Percentiles rank a stretch among this genome's conserved stretches.
These are phyloP conservation scores for Gadus macrocephalus DNA, from an alignment of 2,113 vertebrate genomes.

Conservation along the genomic window DNA sequence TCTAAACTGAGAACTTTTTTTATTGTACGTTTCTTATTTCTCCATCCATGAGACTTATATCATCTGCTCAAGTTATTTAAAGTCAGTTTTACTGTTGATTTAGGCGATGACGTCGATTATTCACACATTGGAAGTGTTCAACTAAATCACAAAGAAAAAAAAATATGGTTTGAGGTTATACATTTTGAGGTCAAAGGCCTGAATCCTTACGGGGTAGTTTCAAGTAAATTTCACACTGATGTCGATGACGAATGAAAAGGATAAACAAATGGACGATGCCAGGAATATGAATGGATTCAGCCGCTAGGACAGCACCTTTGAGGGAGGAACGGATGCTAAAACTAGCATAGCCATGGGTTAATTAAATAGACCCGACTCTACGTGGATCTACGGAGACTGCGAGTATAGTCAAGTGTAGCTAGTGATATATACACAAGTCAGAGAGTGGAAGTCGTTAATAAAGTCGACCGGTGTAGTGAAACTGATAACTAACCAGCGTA, in stretches of 20 bases:
- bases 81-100: slow-evolving; percentile 28
- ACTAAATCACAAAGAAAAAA: slow-evolving; percentile 27
- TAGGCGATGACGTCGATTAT: slow-evolving; percentile 24
- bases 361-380: slow-evolving; percentile 36
- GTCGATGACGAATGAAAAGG: slow-evolving; percentile 28
- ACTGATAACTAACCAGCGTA: no score
- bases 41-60: slow-evolving; percentile 57
- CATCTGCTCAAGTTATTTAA: slow-evolving; percentile 38
- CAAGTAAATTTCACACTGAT: slow-evolving; percentile 46
- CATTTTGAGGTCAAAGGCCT: slow-evolving; percentile 49
- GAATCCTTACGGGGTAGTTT: slow-evolving; percentile 48
- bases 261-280: slow-evolving; percentile 35
- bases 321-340: slow-evolving; percentile 27
- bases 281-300: slow-evolving; percentile 40
- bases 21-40: slow-evolving; percentile 44
- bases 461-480: no score
- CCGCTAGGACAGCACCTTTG: slow-evolving; percentile 58
- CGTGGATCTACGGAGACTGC: slow-evolving; percentile 21
- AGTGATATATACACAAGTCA: slow-evolving; percentile 23
- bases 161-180: slow-evolving; percentile 43
- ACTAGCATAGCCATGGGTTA: slow-evolving; percentile 28
- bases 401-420: slow-evolving; percentile 27
- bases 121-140: slow-evolving; percentile 12
- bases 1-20: slow-evolving; percentile 41
- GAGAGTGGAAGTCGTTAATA: no score